Evolutionary conservation across 2,113 vertebrate species (phyloP).

Genomic region (Sylvilagus bachmani): DNA sequence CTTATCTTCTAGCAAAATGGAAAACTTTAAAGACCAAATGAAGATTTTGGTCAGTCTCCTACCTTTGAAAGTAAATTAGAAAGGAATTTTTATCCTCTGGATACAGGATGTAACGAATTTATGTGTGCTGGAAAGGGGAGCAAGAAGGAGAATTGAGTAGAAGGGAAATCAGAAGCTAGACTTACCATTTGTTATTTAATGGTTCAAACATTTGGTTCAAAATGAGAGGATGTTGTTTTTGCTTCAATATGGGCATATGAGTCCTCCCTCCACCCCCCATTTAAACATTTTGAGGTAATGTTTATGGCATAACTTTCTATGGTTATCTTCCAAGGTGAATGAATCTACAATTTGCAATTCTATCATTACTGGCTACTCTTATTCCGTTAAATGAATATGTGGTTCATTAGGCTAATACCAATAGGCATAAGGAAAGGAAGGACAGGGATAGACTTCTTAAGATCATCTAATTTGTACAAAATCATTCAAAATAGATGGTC

Average conservation of each 20-base stretch:
- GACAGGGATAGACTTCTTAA: background rate
- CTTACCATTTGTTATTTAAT: slow-evolving; percentile 15
- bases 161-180: slow-evolving; percentile 52
- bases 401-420: background rate
- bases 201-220: background rate
- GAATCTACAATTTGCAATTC: slow-evolving; percentile 10
- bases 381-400: background rate
- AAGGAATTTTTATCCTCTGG: slow-evolving; percentile 67
- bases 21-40: slow-evolving; percentile 47
- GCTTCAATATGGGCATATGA: slow-evolving; percentile 17
- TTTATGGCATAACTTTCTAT: slow-evolving; percentile 1
- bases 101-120: slow-evolving; percentile 25
- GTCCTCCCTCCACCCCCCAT: background rate
- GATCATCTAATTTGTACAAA: slow-evolving; percentile 13
- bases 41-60: slow-evolving; percentile 7
- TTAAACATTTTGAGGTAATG: background rate
- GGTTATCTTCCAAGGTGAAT: slow-evolving; percentile 12
- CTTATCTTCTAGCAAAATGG: slow-evolving; percentile 13
- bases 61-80: slow-evolving; percentile 61
- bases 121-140: background rate
- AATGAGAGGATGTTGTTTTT: background rate
- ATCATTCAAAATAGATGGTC: background rate
- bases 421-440: background rate
- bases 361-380: background rate
- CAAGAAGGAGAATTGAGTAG: background rate